Percentiles rank a stretch among this genome's conserved stretches.
Conservation (phyloP, 1,140 invertebrate species). For the Zaprionus taronus region DNA sequence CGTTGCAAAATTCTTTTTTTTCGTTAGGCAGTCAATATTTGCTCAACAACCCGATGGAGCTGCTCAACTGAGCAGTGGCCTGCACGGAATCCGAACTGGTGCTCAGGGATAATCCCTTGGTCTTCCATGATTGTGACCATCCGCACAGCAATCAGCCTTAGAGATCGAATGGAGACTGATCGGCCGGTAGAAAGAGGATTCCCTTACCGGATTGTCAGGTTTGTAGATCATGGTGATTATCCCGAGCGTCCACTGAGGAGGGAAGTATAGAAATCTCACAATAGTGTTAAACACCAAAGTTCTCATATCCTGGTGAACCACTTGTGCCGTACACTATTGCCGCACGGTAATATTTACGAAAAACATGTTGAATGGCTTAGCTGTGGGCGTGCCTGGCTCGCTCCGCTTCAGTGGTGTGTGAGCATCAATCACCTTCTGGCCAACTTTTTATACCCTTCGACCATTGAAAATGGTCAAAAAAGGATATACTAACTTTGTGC, state of each 20-base stretch:
- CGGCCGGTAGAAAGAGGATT: slow-evolving; percentile 10
- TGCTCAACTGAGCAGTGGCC: background rate
- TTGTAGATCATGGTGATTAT: slow-evolving; percentile 15
- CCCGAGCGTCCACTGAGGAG: background rate
- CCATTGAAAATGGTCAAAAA: too few relatives aligned
- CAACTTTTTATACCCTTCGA: too few relatives aligned
- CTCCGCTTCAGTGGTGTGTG: too few relatives aligned
- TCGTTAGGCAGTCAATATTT: background rate
- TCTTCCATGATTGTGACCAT: background rate
- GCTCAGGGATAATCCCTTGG: background rate
- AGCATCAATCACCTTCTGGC: too few relatives aligned
- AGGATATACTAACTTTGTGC: too few relatives aligned
- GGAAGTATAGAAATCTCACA: slow-evolving; percentile 17
- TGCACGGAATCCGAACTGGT: background rate
- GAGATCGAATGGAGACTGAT: background rate
- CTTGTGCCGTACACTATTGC: too few relatives aligned
- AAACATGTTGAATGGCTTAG: too few relatives aligned
- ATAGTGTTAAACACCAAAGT: slow-evolving; percentile 16
- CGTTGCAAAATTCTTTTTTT: background rate
- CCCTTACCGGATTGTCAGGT: slow-evolving; percentile 18
- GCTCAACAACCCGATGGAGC: background rate
- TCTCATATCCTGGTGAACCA: too few relatives aligned
- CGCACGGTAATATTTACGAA: too few relatives aligned
- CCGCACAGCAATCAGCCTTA: too few relatives aligned
- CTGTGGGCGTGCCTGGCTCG: too few relatives aligned